These are phyloP conservation scores for Aproaerema taeniolella DNA, from an alignment of 2,888 invertebrate genomes.

Conservation along the genomic window DNA sequence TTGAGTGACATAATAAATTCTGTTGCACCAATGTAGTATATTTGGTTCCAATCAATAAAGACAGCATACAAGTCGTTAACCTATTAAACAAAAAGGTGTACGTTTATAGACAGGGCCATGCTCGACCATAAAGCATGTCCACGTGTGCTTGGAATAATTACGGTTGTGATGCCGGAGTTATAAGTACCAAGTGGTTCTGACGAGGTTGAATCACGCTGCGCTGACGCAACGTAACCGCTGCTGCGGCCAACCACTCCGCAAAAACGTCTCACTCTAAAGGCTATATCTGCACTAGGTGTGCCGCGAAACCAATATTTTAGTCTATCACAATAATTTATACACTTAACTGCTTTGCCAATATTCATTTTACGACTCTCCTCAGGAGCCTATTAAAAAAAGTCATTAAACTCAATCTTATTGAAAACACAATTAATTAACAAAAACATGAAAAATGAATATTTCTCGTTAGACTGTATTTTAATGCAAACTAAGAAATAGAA, in stretches of 20 bases:
- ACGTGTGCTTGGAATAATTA: conserved; percentile 72
- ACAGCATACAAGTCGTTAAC: conserved; percentile 56
- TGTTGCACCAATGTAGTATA: conserved; percentile 20
- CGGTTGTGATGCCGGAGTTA: conserved; percentile 34
- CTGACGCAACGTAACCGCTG: conserved; percentile 47
- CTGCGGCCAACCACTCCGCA: conserved; percentile 29
- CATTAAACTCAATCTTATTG: conserved; percentile 4
- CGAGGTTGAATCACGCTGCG: conserved; percentile 53
- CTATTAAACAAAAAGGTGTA: conserved; percentile 61
- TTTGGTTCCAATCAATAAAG: conserved; percentile 50
- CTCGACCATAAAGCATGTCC: conserved; percentile 58
- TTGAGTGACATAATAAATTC: too few species aligned
- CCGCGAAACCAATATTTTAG: conserved; percentile 5
- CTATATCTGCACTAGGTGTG: conserved; percentile 4
- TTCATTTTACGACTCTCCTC: too few species aligned
- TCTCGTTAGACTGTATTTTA: conserved; percentile 1
- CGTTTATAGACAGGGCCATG: conserved; percentile 55
- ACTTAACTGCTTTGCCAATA: conserved; percentile 4
- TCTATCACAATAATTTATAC: conserved; percentile 6
- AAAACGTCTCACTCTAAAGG: conserved; percentile 15
- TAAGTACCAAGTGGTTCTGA: conserved; percentile 42
- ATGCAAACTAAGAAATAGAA: conserved; percentile 19
- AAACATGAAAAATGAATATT: background rate
- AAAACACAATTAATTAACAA: conserved; percentile 9
- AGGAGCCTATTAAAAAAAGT: too few species aligned